Base-by-base conservation (phyloP, 2,888 invertebrate genomes). In the Synanthedon myopaeformis region DNA sequence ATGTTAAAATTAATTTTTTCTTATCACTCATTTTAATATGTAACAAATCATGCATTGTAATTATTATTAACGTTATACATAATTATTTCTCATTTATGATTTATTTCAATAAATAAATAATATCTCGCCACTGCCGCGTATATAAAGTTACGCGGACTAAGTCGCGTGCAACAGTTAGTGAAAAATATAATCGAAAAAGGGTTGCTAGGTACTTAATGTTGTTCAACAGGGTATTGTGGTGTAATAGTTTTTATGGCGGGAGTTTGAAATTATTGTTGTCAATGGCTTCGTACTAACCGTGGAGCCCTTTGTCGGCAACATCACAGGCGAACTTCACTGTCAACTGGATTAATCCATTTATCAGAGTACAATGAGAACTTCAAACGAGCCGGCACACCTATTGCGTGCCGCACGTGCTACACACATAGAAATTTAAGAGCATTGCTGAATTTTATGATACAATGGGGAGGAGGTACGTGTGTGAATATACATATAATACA, bases 281-380 rank as follows among this genome's bases (percentile, higher is more conserved):
- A 82, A 82, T 83, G 75, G 81, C 77, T 78, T 78, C 78, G 72
- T 77, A 82, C 83, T 82, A 82, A 35, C 84, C 76, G 82, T 76
- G 65, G 62, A 61, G 69, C 70, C 69, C 77, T 81, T 83, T 83
- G 82, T 81, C 80, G 81, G 83, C 70, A 57, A 62, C 58, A 58
- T 61, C 59, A 62, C 56, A 56, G 58, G 74, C 72, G 71, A 70
- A 71, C 69, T 72, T 35, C 35, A 35, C 61, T 65, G 70, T 70
- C 69, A 72, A 70, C 70, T 35, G 35, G 35, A 70, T 69, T 69
- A 74, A 75, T 76, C 78, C 76, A 79, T 80, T 35, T 79, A 77
- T 72, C 35, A 35, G 69, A 74, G 72, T 69, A 72, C 69, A 75
- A 77, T 74, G 70, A 70, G 70, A 69, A 80, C 74, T 73, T 82